These are phyloP conservation scores for Riparia riparia DNA, from an alignment of 2,113 vertebrate genomes.

Conservation along the genomic window DNA sequence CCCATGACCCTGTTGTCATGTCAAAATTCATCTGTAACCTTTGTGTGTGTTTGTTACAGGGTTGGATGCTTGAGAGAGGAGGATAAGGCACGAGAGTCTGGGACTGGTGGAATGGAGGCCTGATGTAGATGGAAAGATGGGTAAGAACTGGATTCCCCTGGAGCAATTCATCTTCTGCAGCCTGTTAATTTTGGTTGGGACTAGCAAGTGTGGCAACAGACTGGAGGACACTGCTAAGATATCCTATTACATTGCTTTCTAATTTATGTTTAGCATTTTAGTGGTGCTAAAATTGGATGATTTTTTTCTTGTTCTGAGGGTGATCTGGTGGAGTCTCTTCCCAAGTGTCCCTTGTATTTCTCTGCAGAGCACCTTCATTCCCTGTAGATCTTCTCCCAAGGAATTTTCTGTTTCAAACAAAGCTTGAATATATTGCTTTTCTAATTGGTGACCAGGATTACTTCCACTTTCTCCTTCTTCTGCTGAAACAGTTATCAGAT, in stretches of 20 bases:
- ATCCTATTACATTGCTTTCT: background rate
- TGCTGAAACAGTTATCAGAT: background rate
- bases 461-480: background rate
- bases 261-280: background rate
- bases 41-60: constrained; percentile 45
- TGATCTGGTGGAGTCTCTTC: background rate
- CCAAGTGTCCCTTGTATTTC: background rate
- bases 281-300: background rate
- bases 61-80: constrained; percentile 42
- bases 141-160: constrained; percentile 44
- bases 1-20: background rate
- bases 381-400: background rate
- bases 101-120: constrained; percentile 46
- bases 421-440: background rate
- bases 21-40: constrained; percentile 5
- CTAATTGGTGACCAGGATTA: background rate
- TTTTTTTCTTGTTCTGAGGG: background rate
- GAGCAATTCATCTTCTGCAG: background rate
- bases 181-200: background rate
- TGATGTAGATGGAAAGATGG: constrained; percentile 73
- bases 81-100: constrained; percentile 4
- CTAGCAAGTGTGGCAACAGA: accelerated
- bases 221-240: background rate
- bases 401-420: background rate
- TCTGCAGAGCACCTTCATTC: background rate